Evolutionary conservation across 2,113 vertebrate genomes (phyloP), one percentile per base, ranked within the genome.

Genomic region (Crypturellus undulatus): DNA sequence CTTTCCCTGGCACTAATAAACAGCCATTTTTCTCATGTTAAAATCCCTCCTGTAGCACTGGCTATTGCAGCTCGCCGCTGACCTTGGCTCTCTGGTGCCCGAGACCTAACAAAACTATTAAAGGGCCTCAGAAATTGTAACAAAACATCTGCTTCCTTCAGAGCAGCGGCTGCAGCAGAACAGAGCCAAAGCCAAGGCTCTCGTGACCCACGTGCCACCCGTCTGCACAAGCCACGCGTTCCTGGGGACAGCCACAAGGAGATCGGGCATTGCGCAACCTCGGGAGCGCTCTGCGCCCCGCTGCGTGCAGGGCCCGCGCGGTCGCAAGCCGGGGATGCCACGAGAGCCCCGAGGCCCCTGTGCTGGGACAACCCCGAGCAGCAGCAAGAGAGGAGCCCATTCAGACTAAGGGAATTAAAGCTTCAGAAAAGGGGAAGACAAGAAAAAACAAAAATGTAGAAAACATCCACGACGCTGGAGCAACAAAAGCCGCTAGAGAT

Each of bases 81-180:
- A 95, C 93, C 95, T 88, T 43, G 34, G 91, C 85, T 47, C 93
- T 52, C 75, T 14, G 56, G 7, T 91, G 78, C 81, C 83, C 86
- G 16, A 28, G 26, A 86, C n/a, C 65, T 49, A 63, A 75, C 71
- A 91, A 10, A 84, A 38, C 81, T 2, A 5, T 22, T 49, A 91
- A 65, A 87, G 72, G 69, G 85, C 86, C 90, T 88, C 32, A n/a
- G 69, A 28, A 73, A 77, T 3, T 1, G 36, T 3, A 51, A 54
- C 63, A 49, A 12, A 95, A 69, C 95, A 96, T 96, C 95, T 92
- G 91, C 91, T 95, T 97, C 92, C 96, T 90, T 91, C 75, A 85
- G 15, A 94, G 96, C 94, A 77, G 93, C 96, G 92, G 92, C 92
- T 91, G 91, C 91, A 65, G 89, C 71, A 76, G 80, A 64, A 5